Conservation (phyloP, 1,140 invertebrate species). For the Melipona quadrifasciata region DNA sequence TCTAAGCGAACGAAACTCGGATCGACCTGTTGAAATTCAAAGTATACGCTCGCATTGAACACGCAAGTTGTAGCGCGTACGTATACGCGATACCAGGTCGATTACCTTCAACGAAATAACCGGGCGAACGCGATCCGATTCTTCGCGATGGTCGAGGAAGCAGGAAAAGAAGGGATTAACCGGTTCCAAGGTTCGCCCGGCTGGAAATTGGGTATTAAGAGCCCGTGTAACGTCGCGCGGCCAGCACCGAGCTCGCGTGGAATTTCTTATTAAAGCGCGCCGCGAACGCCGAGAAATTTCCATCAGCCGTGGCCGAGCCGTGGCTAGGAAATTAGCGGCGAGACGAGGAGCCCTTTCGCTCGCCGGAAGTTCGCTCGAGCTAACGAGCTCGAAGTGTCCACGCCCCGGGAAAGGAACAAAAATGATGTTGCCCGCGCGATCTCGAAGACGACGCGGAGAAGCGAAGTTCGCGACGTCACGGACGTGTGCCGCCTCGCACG, state of each 20-base stretch:
- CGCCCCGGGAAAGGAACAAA: conserved; percentile 6
- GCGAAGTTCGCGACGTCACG: conserved; percentile 4
- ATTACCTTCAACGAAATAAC: conserved; percentile 7
- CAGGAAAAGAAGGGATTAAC: conserved; percentile 11
- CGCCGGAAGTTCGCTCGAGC: conserved; percentile 14
- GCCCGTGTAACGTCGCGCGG: conserved; percentile 27
- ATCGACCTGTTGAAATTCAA: no score
- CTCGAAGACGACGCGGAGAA: no score
- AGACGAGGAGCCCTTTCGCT: conserved; percentile 9
- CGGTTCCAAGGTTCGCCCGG: neutral
- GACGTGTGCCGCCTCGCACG: no score
- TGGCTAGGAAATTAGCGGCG: conserved; percentile 30
- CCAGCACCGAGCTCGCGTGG: conserved; percentile 11
- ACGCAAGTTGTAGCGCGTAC: no score
- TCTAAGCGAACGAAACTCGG: no score
- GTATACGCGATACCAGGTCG: neutral
- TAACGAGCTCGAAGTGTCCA: conserved; percentile 5
- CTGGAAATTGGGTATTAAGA: conserved; percentile 44
- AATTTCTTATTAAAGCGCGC: conserved; percentile 40
- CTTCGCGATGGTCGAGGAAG: neutral
- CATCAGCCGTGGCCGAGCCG: neutral
- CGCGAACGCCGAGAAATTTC: conserved; percentile 30
- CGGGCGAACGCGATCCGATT: neutral
- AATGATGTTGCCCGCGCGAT: neutral
- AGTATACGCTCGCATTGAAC: neutral